A percentile compares a stretch with the other conserved stretches of the same genome.
phyloP scores from a whole-genome alignment of 1,140 invertebrate genomes.

The Dendrolimus kikuchii region DNA sequence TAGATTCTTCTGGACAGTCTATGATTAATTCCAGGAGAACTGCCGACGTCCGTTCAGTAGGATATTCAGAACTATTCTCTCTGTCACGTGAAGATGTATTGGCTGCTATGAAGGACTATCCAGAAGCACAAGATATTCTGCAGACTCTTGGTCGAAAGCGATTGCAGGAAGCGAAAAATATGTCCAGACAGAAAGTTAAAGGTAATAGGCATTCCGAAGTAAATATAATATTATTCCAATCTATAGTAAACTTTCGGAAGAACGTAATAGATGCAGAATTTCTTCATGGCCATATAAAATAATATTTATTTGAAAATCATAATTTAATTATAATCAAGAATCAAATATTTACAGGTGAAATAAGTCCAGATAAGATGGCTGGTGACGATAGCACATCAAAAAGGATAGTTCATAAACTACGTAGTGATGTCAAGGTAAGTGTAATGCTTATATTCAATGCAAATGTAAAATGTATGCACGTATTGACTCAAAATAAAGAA shows the following conservation, averaged over 20 bases:
- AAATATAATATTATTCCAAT: too few species aligned
- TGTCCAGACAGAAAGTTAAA: slow-evolving; percentile 52
- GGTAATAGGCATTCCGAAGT: slow-evolving; percentile 17
- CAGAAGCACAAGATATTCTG: slow-evolving; percentile 94
- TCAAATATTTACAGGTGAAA: slow-evolving; percentile 84
- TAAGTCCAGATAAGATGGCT: slow-evolving; percentile 71
- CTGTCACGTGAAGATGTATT: slow-evolving; percentile 95
- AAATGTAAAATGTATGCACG: too few species aligned
- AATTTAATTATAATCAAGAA: too few species aligned
- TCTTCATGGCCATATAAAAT: too few species aligned
- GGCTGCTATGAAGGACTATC: slow-evolving; percentile 96
- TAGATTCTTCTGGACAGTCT: too few species aligned
- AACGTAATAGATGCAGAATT: too few species aligned
- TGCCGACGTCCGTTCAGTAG: slow-evolving; percentile 95
- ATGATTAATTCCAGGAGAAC: slow-evolving; percentile 80
- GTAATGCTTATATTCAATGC: too few species aligned
- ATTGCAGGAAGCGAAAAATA: slow-evolving; percentile 83
- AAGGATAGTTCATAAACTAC: slow-evolving; percentile 85
- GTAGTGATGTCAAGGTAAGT: slow-evolving; percentile 84
- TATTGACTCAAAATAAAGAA: too few species aligned
- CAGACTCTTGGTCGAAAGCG: slow-evolving; percentile 89
- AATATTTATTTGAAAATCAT: not conserved
- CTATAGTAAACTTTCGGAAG: too few species aligned
- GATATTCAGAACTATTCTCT: slow-evolving; percentile 96
- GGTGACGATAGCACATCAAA: slow-evolving; percentile 80